These are phyloP conservation scores for Pristionchus pacificus DNA, from an alignment of 1,140 invertebrate genomes.

Conservation along the genomic window DNA sequence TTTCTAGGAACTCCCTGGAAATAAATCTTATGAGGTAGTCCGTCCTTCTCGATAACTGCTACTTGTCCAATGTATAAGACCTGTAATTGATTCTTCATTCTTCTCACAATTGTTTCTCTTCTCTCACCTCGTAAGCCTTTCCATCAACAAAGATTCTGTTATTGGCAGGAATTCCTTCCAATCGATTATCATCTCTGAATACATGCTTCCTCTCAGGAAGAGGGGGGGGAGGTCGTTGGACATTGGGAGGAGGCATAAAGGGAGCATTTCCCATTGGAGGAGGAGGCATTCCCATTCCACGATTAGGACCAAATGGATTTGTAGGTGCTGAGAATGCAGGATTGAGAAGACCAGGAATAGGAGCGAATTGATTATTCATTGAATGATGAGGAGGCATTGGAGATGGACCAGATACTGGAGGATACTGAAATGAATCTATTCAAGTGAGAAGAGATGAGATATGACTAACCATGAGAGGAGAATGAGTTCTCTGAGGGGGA, in stretches of 20 bases:
- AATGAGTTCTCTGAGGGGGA: too few relatives aligned
- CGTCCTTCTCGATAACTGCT: conserved; percentile 49
- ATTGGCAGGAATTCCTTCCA: conserved; percentile 48
- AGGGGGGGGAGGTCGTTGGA: not conserved
- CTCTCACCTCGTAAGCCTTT: conserved; percentile 50
- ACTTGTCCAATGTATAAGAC: conserved; percentile 48
- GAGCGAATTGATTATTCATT: conserved; percentile 11
- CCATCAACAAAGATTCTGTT: conserved; percentile 57
- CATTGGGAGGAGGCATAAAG: not conserved
- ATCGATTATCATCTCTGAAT: conserved; percentile 42
- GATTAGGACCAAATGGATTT: not conserved
- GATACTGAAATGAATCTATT: too few relatives aligned
- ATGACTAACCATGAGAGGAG: too few relatives aligned
- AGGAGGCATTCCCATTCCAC: conserved; percentile 8
- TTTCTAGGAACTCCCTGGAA: conserved; percentile 31
- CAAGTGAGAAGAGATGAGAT: too few relatives aligned
- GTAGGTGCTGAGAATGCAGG: not conserved
- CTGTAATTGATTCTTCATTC: conserved; percentile 33
- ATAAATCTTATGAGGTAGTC: conserved; percentile 39
- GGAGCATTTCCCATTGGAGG: not conserved
- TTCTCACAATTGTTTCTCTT: not conserved
- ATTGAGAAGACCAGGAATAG: conserved; percentile 1
- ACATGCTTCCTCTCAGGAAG: conserved; percentile 12
- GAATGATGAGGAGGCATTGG: too few relatives aligned
- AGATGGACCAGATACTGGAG: too few relatives aligned